Conservation (phyloP, 1,140 invertebrate species). For the Penaeus indicus region DNA sequence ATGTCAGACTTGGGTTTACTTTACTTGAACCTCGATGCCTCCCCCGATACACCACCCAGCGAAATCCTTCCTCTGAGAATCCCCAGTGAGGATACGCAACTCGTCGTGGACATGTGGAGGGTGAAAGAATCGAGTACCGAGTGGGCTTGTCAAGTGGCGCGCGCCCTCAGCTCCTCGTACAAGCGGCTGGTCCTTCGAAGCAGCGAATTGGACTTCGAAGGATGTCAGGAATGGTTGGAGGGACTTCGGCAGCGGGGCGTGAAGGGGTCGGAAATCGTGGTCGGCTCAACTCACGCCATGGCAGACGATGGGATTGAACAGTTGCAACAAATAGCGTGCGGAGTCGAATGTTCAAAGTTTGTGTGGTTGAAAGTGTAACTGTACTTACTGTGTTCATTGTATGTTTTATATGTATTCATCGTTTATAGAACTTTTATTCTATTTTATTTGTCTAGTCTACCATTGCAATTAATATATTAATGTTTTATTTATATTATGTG, state of each 20-base stretch:
- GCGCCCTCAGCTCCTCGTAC: slow-evolving; percentile 16
- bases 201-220: slow-evolving; percentile 16
- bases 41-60: slow-evolving; percentile 10
- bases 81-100: neutral
- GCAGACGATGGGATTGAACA: neutral
- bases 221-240: slow-evolving; percentile 34
- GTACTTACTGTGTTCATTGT: neutral
- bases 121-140: slow-evolving; percentile 5
- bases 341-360: slow-evolving; percentile 32
- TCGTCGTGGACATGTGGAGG: slow-evolving; percentile 49
- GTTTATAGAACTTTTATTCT: too few species aligned
- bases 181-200: slow-evolving; percentile 47
- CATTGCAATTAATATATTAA: too few species aligned
- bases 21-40: slow-evolving; percentile 44
- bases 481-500: too few species aligned
- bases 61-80: slow-evolving; percentile 20
- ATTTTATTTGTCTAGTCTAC: too few species aligned
- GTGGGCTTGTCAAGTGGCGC: slow-evolving; percentile 44
- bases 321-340: neutral
- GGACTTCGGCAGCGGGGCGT: slow-evolving; percentile 9
- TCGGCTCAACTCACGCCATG: slow-evolving; percentile 30
- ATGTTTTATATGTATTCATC: too few species aligned
- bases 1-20: slow-evolving; percentile 32
- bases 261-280: slow-evolving; percentile 35
- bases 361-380: slow-evolving; percentile 45